Percentiles rank a stretch among this genome's conserved stretches.
Evolutionary conservation across 2,797 vertebrate species (phyloP).

Genomic region (Epinephelus awoara): DNA sequence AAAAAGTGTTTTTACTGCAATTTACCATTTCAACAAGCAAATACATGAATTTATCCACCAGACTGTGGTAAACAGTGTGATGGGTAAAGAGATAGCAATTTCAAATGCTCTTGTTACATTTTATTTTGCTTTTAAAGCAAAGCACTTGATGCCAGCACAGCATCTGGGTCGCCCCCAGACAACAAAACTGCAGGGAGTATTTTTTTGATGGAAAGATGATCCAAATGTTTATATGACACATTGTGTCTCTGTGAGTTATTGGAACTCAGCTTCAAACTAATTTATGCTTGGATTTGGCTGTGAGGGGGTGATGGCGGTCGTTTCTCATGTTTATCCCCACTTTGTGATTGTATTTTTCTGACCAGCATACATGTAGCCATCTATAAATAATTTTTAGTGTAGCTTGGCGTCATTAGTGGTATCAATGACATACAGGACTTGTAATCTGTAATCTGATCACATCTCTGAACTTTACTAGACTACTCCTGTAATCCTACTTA

Average conservation of each 20-base stretch:
- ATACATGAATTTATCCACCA: slow-evolving; percentile 23
- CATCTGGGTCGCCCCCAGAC: background rate
- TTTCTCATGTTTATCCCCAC: slow-evolving; percentile 3
- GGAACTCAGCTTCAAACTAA: background rate
- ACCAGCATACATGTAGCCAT: background rate
- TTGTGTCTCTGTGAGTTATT: background rate
- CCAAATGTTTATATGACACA: background rate
- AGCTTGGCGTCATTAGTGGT: slow-evolving; percentile 8
- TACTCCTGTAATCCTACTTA: slow-evolving; percentile 79
- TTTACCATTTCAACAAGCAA: slow-evolving; percentile 29
- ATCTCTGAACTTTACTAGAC: background rate
- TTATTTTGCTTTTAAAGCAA: slow-evolving; percentile 25
- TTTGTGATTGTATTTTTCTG: background rate
- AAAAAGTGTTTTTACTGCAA: slow-evolving; percentile 18
- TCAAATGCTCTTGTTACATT: slow-evolving; percentile 21
- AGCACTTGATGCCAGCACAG: slow-evolving; percentile 1
- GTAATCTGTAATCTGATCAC: background rate
- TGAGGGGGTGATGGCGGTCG: background rate
- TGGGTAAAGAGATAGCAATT: slow-evolving; percentile 22
- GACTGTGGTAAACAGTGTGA: slow-evolving; percentile 20
- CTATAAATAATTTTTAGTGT: background rate
- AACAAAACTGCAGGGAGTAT: background rate
- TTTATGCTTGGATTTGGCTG: background rate
- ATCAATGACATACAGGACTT: background rate
- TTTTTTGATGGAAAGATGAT: slow-evolving; percentile 11